Evolutionary conservation across 2,113 vertebrate genomes (phyloP).

Genomic region (Phalacrocorax carbo): DNA sequence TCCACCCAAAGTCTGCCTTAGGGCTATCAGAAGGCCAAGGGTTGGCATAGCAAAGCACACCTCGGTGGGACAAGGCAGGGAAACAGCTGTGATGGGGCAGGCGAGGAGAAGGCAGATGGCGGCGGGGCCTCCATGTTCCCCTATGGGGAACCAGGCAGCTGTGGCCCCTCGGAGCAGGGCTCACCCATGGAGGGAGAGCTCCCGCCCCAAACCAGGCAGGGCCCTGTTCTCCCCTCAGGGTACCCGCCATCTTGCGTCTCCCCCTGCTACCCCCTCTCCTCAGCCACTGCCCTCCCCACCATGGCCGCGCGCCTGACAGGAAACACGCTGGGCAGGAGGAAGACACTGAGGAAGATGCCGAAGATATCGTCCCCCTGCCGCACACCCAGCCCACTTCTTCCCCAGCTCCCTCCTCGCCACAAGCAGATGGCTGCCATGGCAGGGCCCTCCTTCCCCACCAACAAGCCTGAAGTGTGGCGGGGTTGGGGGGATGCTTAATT

Average conservation of each 20-base stretch:
- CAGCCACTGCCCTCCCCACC: background rate
- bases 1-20: background rate
- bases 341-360: background rate
- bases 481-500: background rate
- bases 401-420: background rate
- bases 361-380: background rate
- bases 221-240: background rate
- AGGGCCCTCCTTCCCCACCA: background rate
- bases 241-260: background rate
- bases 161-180: fast-evolving
- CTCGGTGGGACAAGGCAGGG: background rate
- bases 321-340: background rate
- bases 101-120: background rate
- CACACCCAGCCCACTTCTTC: background rate
- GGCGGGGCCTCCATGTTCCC: fast-evolving
- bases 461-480: background rate
- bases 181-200: background rate
- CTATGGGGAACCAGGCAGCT: fast-evolving
- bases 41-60: fast-evolving
- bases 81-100: background rate
- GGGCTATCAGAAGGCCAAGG: background rate
- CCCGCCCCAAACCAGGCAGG: background rate
- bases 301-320: fast-evolving
- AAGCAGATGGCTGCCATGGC: fast-evolving
- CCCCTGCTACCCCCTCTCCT: background rate